Evolutionary conservation across 2,888 invertebrate genomes (phyloP).

Genomic region (Tipula lateralis): DNA sequence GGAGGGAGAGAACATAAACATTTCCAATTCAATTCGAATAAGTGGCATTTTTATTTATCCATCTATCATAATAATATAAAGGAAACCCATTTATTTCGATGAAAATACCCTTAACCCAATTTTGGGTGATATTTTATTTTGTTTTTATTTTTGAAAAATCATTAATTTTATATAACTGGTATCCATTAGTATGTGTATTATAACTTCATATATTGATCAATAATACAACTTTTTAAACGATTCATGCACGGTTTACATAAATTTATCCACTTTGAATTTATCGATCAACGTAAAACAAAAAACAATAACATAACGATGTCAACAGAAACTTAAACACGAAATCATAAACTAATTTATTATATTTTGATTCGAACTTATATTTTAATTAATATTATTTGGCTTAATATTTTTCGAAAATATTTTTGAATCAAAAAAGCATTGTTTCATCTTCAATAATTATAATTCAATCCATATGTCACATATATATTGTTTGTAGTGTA

Average conservation of each 20-base stretch:
- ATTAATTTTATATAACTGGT: not conserved
- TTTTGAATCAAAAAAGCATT: too few species aligned
- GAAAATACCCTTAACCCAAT: conserved; percentile 1
- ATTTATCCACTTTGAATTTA: conserved; percentile 19
- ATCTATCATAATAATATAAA: not conserved
- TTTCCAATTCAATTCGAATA: not conserved
- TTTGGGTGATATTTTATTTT: not conserved
- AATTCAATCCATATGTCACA: too few species aligned
- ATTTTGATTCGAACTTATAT: too few species aligned
- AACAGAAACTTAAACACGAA: not conserved
- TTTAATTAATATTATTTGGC: too few species aligned
- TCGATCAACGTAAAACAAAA: not conserved
- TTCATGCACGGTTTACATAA: not conserved
- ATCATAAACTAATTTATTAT: not conserved
- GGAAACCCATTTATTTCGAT: not conserved
- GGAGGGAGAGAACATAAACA: not conserved
- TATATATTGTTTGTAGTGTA: too few species aligned
- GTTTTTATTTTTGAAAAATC: not conserved
- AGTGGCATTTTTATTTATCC: not conserved
- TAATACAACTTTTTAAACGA: not conserved
- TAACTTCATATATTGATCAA: not conserved
- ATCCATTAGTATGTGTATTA: not conserved
- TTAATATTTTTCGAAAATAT: too few species aligned
- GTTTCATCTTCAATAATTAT: too few species aligned
- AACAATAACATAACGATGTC: not conserved